Conservation (phyloP, 2,113 vertebrate genomes). For the Axis porcinus region DNA sequence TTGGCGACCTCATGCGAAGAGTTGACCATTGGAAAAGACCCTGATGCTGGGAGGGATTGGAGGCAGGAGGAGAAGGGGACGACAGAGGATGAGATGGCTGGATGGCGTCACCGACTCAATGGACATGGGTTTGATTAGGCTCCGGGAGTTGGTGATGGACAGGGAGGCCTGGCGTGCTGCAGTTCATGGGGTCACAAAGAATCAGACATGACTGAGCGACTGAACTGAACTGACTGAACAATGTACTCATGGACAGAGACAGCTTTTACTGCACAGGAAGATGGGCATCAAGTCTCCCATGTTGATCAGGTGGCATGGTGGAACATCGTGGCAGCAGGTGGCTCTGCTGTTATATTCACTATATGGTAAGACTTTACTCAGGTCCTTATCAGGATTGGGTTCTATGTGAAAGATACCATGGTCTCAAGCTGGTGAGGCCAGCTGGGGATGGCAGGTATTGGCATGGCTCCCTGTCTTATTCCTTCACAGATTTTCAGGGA, state of each 20-base stretch:
- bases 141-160: background rate
- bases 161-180: background rate
- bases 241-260: background rate
- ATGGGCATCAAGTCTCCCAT: background rate
- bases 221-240: background rate
- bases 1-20: background rate
- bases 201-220: fast-evolving
- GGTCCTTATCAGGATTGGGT: background rate
- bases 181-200: background rate
- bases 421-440: background rate
- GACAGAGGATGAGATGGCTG: background rate
- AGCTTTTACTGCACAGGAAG: background rate
- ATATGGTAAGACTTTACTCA: background rate
- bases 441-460: background rate
- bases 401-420: background rate
- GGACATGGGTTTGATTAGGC: background rate
- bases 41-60: background rate
- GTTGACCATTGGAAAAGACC: background rate
- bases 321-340: background rate
- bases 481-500: background rate
- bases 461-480: background rate
- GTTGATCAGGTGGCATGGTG: background rate
- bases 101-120: background rate
- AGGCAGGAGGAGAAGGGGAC: background rate
- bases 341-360: background rate